Evolutionary conservation across 2,113 vertebrate genomes (phyloP), one percentile per base, ranked within the genome.

Genomic region (Boleophthalmus pectinirostris): DNA sequence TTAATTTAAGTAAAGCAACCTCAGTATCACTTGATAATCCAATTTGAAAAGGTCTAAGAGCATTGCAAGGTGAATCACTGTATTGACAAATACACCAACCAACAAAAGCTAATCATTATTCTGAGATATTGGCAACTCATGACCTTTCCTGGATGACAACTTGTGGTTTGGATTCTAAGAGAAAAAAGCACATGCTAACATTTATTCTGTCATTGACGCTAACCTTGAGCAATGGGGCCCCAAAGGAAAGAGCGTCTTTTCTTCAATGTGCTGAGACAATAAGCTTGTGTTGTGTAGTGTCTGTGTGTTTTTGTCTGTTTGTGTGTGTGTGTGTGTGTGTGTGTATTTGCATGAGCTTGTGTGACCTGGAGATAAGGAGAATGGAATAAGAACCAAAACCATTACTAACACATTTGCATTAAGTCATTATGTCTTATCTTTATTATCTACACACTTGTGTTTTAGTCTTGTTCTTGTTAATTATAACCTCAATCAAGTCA

Each of bases 141-240:
- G 89, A 92, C 91, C 90, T 92, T 92, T 90, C 65, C 61, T 80
- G 79, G 84, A 86, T 72, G 81, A 71, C 81, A 83, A 83, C 87
- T 89, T 88, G 72, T 85, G 80, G 82, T 91, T 89, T 86, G 86
- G 90, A 90, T 90, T 88, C 86, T 21, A 11, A 53, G 18, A 88
- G 90, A 88, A 86, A 82, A 86, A 88, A 88, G 74, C 85, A 80
- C 79, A 75, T 46, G 54, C 75, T 85, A 86, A 85, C 88, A 85
- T 87, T 93, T 88, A 80, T 83, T 87, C 79, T 85, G 65, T 74
- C 74, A 82, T 87, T 80, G 80, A 86, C 72, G 76, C 78, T 89
- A 88, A 92, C 91, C 92, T 92, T 90, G 90, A 92, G 82, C 77
- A 87, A 69, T 70, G 68, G 49, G 63, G 70, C 75, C 85, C 81